Percentiles rank a stretch among this genome's conserved stretches.
These are phyloP conservation scores for Hippocampus mohnikei DNA, from an alignment of 2,113 vertebrate genomes.

Conservation along the genomic window DNA sequence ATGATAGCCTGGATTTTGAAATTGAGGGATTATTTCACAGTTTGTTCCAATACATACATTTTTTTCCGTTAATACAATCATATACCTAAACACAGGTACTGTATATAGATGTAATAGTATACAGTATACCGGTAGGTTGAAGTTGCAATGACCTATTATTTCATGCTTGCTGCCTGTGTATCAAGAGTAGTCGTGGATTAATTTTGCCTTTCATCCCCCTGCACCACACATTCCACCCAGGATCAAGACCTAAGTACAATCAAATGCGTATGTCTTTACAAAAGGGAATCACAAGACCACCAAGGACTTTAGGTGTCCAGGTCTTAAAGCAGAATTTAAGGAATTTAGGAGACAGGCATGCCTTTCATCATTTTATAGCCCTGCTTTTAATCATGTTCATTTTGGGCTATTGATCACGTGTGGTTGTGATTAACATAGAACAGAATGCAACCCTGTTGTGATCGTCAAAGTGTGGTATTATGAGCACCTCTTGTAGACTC, in stretches of 20 bases:
- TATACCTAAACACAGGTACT: neutral
- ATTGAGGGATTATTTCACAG: neutral
- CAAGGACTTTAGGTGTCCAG: constrained; percentile 51
- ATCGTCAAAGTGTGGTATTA: too few relatives aligned
- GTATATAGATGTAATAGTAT: neutral
- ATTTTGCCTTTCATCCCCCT: constrained; percentile 66
- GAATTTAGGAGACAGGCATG: constrained; percentile 40
- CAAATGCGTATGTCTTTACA: constrained; percentile 65
- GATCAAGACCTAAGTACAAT: constrained; percentile 74
- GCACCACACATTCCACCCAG: constrained; percentile 69
- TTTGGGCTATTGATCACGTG: neutral
- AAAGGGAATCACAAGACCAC: constrained; percentile 70
- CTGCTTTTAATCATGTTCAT: constrained; percentile 14
- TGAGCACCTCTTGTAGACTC: too few relatives aligned
- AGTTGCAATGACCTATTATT: constrained; percentile 10
- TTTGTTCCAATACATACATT: constrained; percentile 7
- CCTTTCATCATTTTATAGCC: constrained; percentile 41
- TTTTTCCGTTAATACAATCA: neutral
- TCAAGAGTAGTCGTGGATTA: constrained; percentile 63
- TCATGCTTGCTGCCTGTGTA: constrained; percentile 35
- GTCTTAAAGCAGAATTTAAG: constrained; percentile 40
- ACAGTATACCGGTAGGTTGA: too few relatives aligned
- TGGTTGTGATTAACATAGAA: neutral
- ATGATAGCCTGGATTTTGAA: constrained; percentile 18
- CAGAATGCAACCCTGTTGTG: too few relatives aligned